These are phyloP conservation scores for Poecilia velifera DNA, from an alignment of 2,797 vertebrate genomes.

Conservation along the genomic window DNA sequence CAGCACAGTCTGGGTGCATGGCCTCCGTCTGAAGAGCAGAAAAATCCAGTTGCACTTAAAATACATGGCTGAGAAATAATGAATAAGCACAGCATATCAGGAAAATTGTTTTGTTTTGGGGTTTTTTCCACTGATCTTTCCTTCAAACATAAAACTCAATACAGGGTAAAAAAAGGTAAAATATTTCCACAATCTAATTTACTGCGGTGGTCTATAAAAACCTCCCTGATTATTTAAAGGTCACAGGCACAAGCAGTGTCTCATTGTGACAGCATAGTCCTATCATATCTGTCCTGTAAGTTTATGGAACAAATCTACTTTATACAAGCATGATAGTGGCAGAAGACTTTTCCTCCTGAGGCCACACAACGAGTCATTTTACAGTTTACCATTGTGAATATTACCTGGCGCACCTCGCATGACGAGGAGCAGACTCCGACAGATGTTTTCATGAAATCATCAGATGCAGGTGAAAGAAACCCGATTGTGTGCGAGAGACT, in stretches of 20 bases:
- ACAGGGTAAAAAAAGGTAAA: constrained; percentile 2
- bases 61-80: background rate
- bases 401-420: background rate
- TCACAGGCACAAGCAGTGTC: background rate
- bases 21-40: constrained; percentile 65
- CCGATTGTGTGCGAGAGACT: background rate
- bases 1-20: constrained; percentile 78
- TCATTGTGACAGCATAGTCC: constrained; percentile 11
- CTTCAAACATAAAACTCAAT: background rate
- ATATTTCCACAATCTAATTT: constrained; percentile 12
- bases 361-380: constrained; percentile 1
- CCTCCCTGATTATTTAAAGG: constrained; percentile 6
- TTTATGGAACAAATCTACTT: constrained; percentile 41
- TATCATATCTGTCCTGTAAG: constrained; percentile 22
- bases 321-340: constrained; percentile 8
- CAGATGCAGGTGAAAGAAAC: background rate
- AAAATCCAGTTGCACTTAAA: constrained; percentile 2
- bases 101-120: too few species aligned
- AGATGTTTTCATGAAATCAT: constrained; percentile 11
- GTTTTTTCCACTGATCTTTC: background rate
- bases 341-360: background rate
- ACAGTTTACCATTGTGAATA: constrained; percentile 4
- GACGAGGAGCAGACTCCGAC: constrained; percentile 2
- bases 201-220: constrained; percentile 20
- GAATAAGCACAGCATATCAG: background rate